Evolutionary conservation across 2,888 invertebrate genomes (phyloP), one percentile per base, ranked within the genome.

Genomic region (Crematogaster levior): DNA sequence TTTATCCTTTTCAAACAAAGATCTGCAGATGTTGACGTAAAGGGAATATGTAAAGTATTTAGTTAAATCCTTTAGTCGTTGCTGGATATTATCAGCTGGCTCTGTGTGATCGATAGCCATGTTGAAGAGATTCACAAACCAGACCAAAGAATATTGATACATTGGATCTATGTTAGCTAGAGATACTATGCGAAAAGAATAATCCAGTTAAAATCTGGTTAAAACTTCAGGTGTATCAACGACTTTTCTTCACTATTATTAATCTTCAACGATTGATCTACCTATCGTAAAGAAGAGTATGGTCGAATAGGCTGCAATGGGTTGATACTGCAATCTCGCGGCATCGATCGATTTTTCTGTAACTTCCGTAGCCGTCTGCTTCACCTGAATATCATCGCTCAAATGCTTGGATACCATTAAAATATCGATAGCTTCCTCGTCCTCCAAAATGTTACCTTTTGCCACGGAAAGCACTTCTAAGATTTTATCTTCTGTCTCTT

Each of bases 1-100:
- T 95, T 99, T 99, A 94, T 99, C 98, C 96, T 98, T 98, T 94
- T 99, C 99, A 94, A 99, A 99, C 56, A 99, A 95, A 92, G 99
- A 99, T 90, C 99, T 96, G 93, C 99, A 98, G 90, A 99, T 98
- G 93, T 98, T 99, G 30, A 97, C 95, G 92, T 98, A 99, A 1
- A 99, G 95, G 18, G 97, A 98, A 92, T 97, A 98, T 0, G 98
- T 98, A 94, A 99, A 99, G 93, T 97, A 97, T 80, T 96, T 96
- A 75, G 96, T 96, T 85, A 99, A 95, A 93, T 98, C 97, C 51
- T 95, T 94, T 48, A 99, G 95, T 68, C 99, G 96, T 86, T 96
- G 95, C 0, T 95, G 95, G 15, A 99, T 97, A 86, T 97, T 97
- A 86, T 98, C 98, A n/a, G 96, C 96, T 90, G 97, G 97, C 91